phyloP scores from a whole-genome alignment of 2,888 invertebrate genomes.

The Cephus spinipes region DNA sequence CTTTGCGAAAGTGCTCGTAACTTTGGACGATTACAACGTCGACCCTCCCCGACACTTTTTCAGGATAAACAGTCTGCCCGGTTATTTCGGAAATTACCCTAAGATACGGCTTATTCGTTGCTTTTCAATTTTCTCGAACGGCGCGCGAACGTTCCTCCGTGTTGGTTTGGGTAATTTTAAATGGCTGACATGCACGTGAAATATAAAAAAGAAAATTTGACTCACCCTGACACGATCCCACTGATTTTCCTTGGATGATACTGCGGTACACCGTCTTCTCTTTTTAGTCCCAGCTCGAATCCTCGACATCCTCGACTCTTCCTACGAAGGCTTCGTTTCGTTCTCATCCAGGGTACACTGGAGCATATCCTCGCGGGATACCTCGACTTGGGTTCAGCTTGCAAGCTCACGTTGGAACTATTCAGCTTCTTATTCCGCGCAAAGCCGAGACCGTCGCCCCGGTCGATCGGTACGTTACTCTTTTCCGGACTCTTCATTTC shows the following conservation, averaged over 20 bases:
- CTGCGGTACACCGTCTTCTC: background rate
- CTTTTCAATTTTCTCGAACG: background rate
- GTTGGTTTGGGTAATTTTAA: too few species aligned
- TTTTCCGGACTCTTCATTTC: background rate
- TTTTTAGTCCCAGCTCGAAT: background rate
- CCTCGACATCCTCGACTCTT: conserved; percentile 26
- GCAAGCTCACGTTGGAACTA: conserved; percentile 30
- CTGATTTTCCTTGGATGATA: conserved; percentile 13
- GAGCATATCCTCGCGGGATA: conserved; percentile 28
- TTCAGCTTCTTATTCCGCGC: conserved; percentile 18
- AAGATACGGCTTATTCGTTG: background rate
- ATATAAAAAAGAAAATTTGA: background rate
- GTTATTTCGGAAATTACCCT: too few species aligned
- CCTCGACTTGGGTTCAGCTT: conserved; percentile 30
- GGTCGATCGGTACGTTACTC: background rate
- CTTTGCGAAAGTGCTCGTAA: conserved; percentile 41
- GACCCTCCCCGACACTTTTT: background rate
- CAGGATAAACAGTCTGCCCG: too few species aligned
- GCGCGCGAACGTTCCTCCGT: background rate
- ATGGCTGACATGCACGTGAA: too few species aligned
- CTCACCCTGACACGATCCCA: conserved; percentile 17
- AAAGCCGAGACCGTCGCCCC: background rate
- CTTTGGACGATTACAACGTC: conserved; percentile 25
- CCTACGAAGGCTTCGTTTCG: conserved; percentile 31
- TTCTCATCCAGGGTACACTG: conserved; percentile 30